phyloP scores from a whole-genome alignment of 2,888 invertebrate genomes.

The Leucophenga montana region DNA sequence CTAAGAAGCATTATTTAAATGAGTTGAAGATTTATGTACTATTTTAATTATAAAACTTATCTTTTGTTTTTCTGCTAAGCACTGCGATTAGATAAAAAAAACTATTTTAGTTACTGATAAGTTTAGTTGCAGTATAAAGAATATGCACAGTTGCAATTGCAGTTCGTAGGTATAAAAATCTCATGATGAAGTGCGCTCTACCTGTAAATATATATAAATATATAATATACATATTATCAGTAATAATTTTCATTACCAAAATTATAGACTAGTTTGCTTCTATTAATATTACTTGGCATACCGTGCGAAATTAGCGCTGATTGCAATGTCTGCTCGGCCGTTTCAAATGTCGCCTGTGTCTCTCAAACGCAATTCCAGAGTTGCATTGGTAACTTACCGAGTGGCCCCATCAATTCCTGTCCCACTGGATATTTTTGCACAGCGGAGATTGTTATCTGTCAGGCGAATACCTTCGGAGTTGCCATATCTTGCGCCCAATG shows the following conservation, averaged over 20 bases:
- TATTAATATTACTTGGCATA: not conserved
- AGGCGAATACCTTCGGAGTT: not conserved
- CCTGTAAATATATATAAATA: too few relatives aligned
- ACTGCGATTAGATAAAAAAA: not conserved
- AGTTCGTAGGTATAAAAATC: not conserved
- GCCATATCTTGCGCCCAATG: constrained; percentile 40
- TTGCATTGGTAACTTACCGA: constrained; percentile 38
- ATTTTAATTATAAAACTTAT: too few relatives aligned
- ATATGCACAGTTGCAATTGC: constrained; percentile 33
- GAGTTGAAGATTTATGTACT: too few relatives aligned
- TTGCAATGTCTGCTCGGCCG: constrained; percentile 46
- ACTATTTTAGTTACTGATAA: not conserved
- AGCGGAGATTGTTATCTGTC: constrained; percentile 34
- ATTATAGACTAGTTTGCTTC: not conserved
- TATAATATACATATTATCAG: too few relatives aligned
- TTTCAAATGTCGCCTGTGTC: constrained; percentile 38
- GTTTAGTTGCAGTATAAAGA: not conserved
- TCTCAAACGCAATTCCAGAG: constrained; percentile 37
- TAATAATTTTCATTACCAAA: too few relatives aligned
- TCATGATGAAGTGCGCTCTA: constrained; percentile 35
- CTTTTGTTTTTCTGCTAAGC: not conserved
- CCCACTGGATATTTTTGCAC: constrained; percentile 44
- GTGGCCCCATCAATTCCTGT: constrained; percentile 40
- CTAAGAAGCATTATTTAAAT: too few relatives aligned
- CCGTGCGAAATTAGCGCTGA: constrained; percentile 27